These are phyloP conservation scores for Drosophila anceps DNA, from an alignment of 2,888 invertebrate species.

Conservation along the genomic window DNA sequence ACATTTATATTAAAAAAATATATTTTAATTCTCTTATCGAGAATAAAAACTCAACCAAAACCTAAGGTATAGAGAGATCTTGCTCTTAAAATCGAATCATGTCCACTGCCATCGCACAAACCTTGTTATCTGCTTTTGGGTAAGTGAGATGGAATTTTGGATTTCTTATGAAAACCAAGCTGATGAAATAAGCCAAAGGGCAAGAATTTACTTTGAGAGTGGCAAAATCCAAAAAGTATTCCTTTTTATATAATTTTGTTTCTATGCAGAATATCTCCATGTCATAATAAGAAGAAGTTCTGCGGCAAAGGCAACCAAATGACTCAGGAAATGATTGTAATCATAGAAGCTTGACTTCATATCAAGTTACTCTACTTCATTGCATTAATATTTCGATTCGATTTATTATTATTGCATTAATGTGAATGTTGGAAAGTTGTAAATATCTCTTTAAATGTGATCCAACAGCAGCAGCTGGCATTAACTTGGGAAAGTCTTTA, in stretches of 20 bases:
- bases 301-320: neutral
- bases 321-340: neutral
- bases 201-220: neutral
- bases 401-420: conserved; percentile 12
- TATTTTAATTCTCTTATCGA: neutral
- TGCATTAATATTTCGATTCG: neutral
- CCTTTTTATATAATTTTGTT: neutral
- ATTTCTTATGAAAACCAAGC: neutral
- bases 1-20: too few species aligned
- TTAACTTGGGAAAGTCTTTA: conserved; percentile 55
- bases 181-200: neutral
- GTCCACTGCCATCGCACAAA: neutral
- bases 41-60: neutral
- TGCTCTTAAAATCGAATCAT: neutral
- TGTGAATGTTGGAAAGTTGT: conserved; percentile 8
- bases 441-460: conserved; percentile 32
- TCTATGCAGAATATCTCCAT: neutral
- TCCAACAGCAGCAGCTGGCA: conserved; percentile 27
- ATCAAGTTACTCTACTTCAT: neutral
- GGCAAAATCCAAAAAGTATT: neutral
- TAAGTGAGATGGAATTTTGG: neutral
- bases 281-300: neutral
- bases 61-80: neutral
- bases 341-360: neutral
- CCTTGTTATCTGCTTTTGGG: neutral